Conservation (phyloP, 2,888 invertebrate species). For the Lysandra bellargus region DNA sequence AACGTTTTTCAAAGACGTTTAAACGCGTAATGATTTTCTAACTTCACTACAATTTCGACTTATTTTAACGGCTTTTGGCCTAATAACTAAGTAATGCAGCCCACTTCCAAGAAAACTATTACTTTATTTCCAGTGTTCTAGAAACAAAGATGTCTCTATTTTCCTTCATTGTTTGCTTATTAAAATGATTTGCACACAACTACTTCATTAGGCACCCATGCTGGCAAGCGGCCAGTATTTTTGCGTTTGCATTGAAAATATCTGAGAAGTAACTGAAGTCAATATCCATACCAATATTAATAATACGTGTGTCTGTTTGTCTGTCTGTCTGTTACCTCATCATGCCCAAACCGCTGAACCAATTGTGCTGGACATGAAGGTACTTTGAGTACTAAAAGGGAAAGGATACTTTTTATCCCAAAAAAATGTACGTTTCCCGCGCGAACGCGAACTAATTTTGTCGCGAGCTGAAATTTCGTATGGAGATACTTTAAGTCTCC, state of each 20-base stretch:
- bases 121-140: neutral
- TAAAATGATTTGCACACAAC: slow-evolving; percentile 13
- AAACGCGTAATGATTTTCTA: too few species aligned
- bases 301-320: too few species aligned
- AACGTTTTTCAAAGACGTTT: too few species aligned
- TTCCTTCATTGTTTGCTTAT: slow-evolving; percentile 15
- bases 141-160: neutral
- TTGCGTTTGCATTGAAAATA: slow-evolving; percentile 7
- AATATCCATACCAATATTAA: slow-evolving; percentile 24
- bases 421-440: too few species aligned
- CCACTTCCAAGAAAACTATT: neutral
- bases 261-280: slow-evolving; percentile 45
- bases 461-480: too few species aligned
- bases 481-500: too few species aligned
- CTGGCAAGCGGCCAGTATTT: slow-evolving; percentile 13
- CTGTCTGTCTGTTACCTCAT: too few species aligned
- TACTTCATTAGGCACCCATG: neutral
- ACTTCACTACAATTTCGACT: neutral
- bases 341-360: too few species aligned
- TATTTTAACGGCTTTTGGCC: neutral
- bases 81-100: neutral
- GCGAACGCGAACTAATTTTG: too few species aligned
- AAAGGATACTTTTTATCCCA: too few species aligned
- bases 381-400: too few species aligned
- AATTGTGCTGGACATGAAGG: too few species aligned